Evolutionary conservation across 2,113 vertebrate genomes (phyloP), one percentile per base, ranked within the genome.

Genomic region (Zosterops hypoxanthus): DNA sequence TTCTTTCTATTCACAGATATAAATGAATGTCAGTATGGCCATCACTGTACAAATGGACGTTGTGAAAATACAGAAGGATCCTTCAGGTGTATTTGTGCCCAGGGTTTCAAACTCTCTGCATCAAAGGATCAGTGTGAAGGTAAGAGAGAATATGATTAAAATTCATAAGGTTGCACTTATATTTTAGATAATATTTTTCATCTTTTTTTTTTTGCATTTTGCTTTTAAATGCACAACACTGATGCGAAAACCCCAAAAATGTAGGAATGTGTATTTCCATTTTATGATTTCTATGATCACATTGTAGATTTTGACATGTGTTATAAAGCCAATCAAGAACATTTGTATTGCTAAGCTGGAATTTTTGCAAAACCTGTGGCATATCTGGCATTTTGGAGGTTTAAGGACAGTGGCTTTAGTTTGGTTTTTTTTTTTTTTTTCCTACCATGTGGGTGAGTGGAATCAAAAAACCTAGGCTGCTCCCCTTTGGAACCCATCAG

Each of bases 21-120:
- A 65, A 98, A 99, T 83, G 99, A 99, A 97, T 99, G 99, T 94
- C 98, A 98, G 81, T 98, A 99, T 89, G 98, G 98, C 76, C 98
- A 80, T 63, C 90, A 99, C 11, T 99, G 99, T 69, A 95, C 97
- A 57, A 98, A 98, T 31, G 99, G 99, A 31, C 98, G 94, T 44
- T 99, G 99, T 96, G 98, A 96, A 92, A 99, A 99, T 94, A 98
- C 96, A 0, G 98, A 99, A 8, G 99, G 99, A 52, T 99, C 99
- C 71, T 99, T 99, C 93, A 88, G 96, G 64, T 99, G 99, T 78
- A 96, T 97, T 94, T 99, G 99, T 94, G 98, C 97, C 16, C 96
- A 97, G 6, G 99, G 99, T 20, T 99, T 99, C 97, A 98, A 97
- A 82, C 93, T 98, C 14, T 98, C 99, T 5, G 73, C 94, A 2